phyloP scores from a whole-genome alignment of 2,113 vertebrate species.

The Chloropsis cyanopogon region DNA sequence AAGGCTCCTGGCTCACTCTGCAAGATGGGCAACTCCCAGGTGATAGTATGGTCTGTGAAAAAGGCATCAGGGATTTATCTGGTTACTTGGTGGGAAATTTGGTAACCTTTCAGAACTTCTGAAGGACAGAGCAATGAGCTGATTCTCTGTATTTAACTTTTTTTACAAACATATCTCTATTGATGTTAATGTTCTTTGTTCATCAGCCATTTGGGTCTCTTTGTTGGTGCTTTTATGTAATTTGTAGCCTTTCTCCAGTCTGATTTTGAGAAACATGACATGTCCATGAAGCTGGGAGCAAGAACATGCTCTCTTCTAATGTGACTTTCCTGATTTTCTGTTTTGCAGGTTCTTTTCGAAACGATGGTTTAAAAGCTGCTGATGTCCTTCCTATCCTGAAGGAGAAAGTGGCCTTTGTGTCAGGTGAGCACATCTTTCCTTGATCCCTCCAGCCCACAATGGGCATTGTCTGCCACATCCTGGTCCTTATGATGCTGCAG shows the following conservation, averaged over 20 bases:
- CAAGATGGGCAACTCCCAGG: background rate
- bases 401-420: constrained; percentile 98
- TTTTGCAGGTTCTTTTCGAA: constrained; percentile 88
- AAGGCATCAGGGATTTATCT: background rate
- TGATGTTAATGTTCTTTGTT: background rate
- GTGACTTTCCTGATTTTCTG: background rate
- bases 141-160: background rate
- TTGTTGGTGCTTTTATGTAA: background rate
- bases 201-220: background rate
- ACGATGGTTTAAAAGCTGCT: constrained; percentile 93
- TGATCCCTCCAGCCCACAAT: background rate
- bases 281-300: background rate
- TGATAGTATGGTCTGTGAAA: background rate
- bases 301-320: background rate
- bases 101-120: background rate
- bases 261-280: background rate
- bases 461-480: background rate
- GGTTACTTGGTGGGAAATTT: background rate
- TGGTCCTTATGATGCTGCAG: background rate
- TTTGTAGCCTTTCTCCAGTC: background rate
- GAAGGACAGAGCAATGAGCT: background rate
- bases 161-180: background rate
- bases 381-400: constrained; percentile 95
- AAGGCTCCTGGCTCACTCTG: fast-evolving
- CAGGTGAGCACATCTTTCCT: constrained; percentile 81